Conservation (phyloP, 2,888 invertebrate species). For the Andrena flavipes region DNA sequence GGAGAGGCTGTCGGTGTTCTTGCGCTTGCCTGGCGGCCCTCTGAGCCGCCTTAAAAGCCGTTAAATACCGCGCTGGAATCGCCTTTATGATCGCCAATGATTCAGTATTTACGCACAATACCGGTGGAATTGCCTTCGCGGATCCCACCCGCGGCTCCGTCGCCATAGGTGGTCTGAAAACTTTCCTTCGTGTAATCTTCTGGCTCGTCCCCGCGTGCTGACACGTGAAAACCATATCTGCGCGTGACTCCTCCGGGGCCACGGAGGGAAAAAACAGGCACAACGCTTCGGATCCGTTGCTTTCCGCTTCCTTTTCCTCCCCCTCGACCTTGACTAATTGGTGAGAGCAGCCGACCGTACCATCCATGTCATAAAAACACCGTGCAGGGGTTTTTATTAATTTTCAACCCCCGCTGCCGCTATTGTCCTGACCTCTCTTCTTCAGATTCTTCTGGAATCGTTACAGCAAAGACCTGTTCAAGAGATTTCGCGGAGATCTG, state of each 20-base stretch:
- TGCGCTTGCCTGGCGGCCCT: constrained; percentile 51
- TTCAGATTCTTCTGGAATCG: not conserved
- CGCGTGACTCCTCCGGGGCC: constrained; percentile 41
- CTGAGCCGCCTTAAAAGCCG: constrained; percentile 75
- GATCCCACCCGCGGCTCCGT: constrained; percentile 73
- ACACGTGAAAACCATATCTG: constrained; percentile 50
- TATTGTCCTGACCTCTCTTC: not conserved
- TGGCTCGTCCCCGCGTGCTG: not conserved
- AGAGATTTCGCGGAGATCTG: not conserved
- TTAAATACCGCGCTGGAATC: constrained; percentile 77
- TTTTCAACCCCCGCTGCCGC: not conserved
- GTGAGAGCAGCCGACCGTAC: constrained; percentile 18
- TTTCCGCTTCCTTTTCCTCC: constrained; percentile 40
- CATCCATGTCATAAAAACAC: not conserved
- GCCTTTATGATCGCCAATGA: constrained; percentile 74
- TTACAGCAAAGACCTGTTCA: not conserved
- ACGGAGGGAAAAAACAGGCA: constrained; percentile 12
- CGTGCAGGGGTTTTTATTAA: constrained; percentile 21
- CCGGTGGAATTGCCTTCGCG: constrained; percentile 78
- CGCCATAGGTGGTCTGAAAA: constrained; percentile 77
- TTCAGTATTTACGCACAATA: constrained; percentile 82
- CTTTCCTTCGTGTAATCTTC: constrained; percentile 56
- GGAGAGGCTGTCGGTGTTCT: constrained; percentile 46
- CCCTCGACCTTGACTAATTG: constrained; percentile 62
- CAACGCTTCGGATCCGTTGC: constrained; percentile 14